These are phyloP conservation scores for Miniopterus natalensis DNA, from an alignment of 2,113 vertebrate genomes.

Conservation along the genomic window DNA sequence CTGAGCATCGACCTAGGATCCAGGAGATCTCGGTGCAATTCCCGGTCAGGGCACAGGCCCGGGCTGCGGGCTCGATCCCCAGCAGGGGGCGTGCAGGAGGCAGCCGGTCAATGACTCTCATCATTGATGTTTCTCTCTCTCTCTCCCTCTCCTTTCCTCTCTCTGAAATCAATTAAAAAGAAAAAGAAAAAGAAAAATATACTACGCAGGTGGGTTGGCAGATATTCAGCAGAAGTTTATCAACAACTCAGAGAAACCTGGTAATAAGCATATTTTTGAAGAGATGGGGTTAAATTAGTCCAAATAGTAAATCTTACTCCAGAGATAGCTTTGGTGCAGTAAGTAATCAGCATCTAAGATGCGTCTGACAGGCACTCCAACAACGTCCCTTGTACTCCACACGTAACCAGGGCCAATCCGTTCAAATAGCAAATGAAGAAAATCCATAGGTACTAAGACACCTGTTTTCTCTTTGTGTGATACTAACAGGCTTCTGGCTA, in stretches of 20 bases:
- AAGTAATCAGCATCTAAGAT: slow-evolving; percentile 30
- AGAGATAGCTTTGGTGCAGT: slow-evolving; percentile 64
- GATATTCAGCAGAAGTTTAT: slow-evolving; percentile 57
- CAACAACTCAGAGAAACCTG: slow-evolving; percentile 60
- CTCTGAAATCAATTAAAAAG: too few relatives aligned
- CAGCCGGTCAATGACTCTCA: too few relatives aligned
- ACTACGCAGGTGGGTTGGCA: slow-evolving; percentile 58
- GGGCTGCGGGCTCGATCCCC: too few relatives aligned
- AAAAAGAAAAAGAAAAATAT: background rate
- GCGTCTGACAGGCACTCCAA: slow-evolving; percentile 62
- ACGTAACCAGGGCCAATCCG: slow-evolving; percentile 68
- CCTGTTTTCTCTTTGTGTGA: slow-evolving; percentile 38
- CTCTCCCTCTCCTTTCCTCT: too few relatives aligned
- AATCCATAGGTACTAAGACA: slow-evolving; percentile 50
- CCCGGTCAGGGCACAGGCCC: too few relatives aligned
- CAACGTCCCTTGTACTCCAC: slow-evolving; percentile 52
- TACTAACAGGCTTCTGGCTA: slow-evolving; percentile 79
- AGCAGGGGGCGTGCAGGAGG: too few relatives aligned
- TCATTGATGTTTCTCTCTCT: too few relatives aligned
- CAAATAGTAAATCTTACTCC: slow-evolving; percentile 1
- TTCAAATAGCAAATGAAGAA: slow-evolving; percentile 62
- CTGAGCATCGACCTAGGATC: too few relatives aligned
- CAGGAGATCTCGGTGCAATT: too few relatives aligned
- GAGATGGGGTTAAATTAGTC: slow-evolving; percentile 31
- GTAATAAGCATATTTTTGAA: slow-evolving; percentile 62